Conservation (phyloP, 2,113 vertebrate genomes). For the chimpanzee (Pan troglodytes) region NHGRI_mPanTro3-v2.1_pri NC_072402.2:54429001-54429500, state of each 20-base stretch:
- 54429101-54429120: not conserved
- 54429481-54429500: not conserved
- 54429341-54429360: not conserved
- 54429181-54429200: not conserved
- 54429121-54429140: not conserved
- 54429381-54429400: not conserved
- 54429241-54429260: not conserved
- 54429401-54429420: not conserved
- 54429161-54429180: not conserved
- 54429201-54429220: not conserved
- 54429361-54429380: not conserved
- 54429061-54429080: not conserved
- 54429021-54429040: not conserved
- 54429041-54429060: not conserved
- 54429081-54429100: not conserved
- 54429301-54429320: not conserved
- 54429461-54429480: not conserved
- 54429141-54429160: not conserved
- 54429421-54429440: constrained; percentile 51
- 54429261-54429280: not conserved
- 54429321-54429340: constrained; percentile 45
- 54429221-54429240: constrained; percentile 35
- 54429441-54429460: not conserved
- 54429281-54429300: not conserved
- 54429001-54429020: not conserved